Base-by-base conservation (phyloP, 2,797 vertebrate genomes). In the Crax fasciolata region DNA sequence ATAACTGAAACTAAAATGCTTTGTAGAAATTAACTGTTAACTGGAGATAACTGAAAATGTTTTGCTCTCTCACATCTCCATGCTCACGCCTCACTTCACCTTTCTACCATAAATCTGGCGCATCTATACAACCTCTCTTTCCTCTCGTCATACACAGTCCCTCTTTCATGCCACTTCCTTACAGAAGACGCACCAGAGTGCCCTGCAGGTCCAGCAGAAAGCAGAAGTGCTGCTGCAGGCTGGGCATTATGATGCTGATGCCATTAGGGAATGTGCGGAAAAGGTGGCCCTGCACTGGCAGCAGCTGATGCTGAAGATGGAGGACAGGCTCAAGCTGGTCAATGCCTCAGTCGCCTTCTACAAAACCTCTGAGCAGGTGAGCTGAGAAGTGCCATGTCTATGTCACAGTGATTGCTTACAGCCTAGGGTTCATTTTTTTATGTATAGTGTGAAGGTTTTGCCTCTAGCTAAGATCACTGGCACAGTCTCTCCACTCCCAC, bases 301-400 rank as follows among this genome's bases (percentile, higher is more conserved):
- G 96, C 99, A 99, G 97, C 98, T 99, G 92, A 99, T 99, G 99
- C 97, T 99, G 90, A 99, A 99, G 98, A 99, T 99, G 99, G 99
- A 99, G 90, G 99, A 99, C 96, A 98, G 99, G 11, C 98, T 99
- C 46, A 99, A 99, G 96, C 98, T 99, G 30, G 99, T 99, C 93
- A 99, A 99, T 1, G 99, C 99, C 21, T 99, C 99, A 0, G 99
- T 99, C 90, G 99, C 99, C 90, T 99, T 99, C 96, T 99, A 99
- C 96, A 99, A 99, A 98, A 99, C 99, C 8, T 99, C 99, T 12
- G 99, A 99, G 93, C 99, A 99, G 98, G 99, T 99, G 79, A 97
- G 95, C 57, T 73, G 86, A 67, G 39, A 23, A 13, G 16, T 41
- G 3, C 32, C 38, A 0, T 49, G 28, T 27, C 41, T 80, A 52